Evolutionary conservation across 2,113 vertebrate genomes (phyloP).

Genomic region (Phrynocephalus versicolor): DNA sequence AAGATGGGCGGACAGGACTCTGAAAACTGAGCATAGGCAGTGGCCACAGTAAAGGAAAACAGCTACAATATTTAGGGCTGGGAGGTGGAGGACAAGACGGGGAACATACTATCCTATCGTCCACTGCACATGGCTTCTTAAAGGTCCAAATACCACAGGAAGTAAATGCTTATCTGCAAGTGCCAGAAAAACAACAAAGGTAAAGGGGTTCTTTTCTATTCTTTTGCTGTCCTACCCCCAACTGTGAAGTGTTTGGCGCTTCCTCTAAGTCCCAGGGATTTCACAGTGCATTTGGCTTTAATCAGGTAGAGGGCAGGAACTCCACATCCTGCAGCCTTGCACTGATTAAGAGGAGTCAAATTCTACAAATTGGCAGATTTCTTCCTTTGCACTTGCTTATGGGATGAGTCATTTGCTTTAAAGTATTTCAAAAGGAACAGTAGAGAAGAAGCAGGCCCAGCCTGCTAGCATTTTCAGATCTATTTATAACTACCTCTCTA

Average conservation of each 20-base stretch:
- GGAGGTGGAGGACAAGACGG: slow-evolving; percentile 34
- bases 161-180: slow-evolving; percentile 75
- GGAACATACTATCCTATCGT: slow-evolving; percentile 33
- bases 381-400: slow-evolving; percentile 77
- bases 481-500: slow-evolving; percentile 71
- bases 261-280: slow-evolving; percentile 79
- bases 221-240: slow-evolving; percentile 74
- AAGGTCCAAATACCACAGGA: slow-evolving; percentile 60
- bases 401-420: slow-evolving; percentile 89
- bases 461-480: slow-evolving; percentile 70
- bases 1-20: slow-evolving; percentile 55
- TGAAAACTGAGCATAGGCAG: slow-evolving; percentile 55
- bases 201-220: slow-evolving; percentile 61
- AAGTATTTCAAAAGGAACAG: slow-evolving; percentile 77
- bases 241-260: slow-evolving; percentile 73
- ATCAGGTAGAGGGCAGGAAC: slow-evolving; percentile 92
- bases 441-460: slow-evolving; percentile 68
- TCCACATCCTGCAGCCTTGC: slow-evolving; percentile 87
- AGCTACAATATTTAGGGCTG: slow-evolving; percentile 43
- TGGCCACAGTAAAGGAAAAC: slow-evolving; percentile 47
- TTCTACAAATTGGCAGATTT: slow-evolving; percentile 87
- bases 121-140: slow-evolving; percentile 52
- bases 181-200: slow-evolving; percentile 77
- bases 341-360: slow-evolving; percentile 92
- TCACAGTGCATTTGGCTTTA: slow-evolving; percentile 86